Evolutionary conservation across 2,797 vertebrate species (phyloP).

Genomic region (Enteromius radiatus): DNA sequence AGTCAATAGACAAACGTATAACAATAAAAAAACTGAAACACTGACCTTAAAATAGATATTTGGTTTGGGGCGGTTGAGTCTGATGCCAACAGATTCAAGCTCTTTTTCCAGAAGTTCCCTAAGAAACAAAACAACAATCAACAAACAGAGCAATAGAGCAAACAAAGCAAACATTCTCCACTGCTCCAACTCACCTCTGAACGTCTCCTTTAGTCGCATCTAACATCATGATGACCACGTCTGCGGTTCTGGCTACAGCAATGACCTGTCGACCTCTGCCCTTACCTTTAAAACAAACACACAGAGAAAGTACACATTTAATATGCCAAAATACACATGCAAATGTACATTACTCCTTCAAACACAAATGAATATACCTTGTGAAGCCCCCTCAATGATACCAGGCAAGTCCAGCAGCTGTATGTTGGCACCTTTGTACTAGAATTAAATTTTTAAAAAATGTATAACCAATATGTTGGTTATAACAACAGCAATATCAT

Average conservation of each 20-base stretch:
- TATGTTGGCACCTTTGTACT: constrained; percentile 99
- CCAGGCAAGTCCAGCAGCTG: constrained; percentile 98
- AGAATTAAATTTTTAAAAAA: constrained; percentile 22
- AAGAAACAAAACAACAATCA: background rate
- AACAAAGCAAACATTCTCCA: background rate
- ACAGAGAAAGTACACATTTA: background rate
- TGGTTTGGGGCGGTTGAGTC: constrained; percentile 94
- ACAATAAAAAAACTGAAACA: constrained; percentile 8
- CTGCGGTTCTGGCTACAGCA: constrained; percentile 94
- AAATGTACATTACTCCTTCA: background rate
- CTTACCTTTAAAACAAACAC: constrained; percentile 82
- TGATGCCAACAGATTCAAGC: constrained; percentile 95
- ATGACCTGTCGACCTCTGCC: constrained; percentile 97
- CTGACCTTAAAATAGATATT: constrained; percentile 99
- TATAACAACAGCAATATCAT: background rate
- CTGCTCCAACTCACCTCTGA: constrained; percentile 82
- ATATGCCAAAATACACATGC: background rate
- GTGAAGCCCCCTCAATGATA: constrained; percentile 97
- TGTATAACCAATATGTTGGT: background rate
- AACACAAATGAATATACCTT: constrained; percentile 78
- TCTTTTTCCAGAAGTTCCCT: constrained; percentile 95
- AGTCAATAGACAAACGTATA: background rate
- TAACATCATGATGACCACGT: constrained; percentile 99
- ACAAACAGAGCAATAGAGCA: background rate
- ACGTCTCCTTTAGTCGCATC: constrained; percentile 98